phyloP scores from a whole-genome alignment of 2,113 vertebrate species.

The Notechis scutatus region DNA sequence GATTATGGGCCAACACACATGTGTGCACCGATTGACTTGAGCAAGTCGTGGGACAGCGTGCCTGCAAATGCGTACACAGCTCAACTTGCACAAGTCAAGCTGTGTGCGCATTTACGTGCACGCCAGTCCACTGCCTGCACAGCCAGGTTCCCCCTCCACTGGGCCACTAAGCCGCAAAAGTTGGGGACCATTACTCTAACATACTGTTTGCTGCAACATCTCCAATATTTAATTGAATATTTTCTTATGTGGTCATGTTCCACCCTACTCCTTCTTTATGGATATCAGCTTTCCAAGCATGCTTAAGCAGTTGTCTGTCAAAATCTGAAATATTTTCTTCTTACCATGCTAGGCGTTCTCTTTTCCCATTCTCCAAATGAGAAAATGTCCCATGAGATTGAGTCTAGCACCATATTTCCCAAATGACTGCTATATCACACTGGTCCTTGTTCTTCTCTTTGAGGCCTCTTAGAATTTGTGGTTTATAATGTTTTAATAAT shows the following conservation, averaged over 20 bases:
- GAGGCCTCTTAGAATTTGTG: not conserved
- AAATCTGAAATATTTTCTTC: not conserved
- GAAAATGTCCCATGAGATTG: not conserved
- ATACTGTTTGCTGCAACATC: not conserved
- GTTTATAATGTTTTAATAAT: not conserved
- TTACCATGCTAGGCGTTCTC: not conserved
- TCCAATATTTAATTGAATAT: not conserved
- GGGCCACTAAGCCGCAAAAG: not conserved
- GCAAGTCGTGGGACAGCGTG: fast-evolving
- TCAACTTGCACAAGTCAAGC: not conserved
- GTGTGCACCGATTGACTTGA: not conserved
- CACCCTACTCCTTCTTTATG: not conserved
- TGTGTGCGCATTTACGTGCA: not conserved
- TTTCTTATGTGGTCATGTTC: not conserved
- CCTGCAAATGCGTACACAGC: not conserved
- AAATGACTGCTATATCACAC: not conserved
- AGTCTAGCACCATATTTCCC: not conserved
- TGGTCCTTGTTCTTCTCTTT: not conserved
- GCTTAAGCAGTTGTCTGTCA: not conserved
- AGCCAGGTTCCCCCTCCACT: not conserved
- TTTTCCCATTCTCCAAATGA: not conserved
- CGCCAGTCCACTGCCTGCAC: not conserved
- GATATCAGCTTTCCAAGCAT: not conserved
- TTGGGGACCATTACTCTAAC: not conserved
- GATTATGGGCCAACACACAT: not conserved